Percentiles rank a stretch among this genome's conserved stretches.
Evolutionary conservation across 2,797 vertebrate species (phyloP).

Genomic region (Ceryle rudis): DNA sequence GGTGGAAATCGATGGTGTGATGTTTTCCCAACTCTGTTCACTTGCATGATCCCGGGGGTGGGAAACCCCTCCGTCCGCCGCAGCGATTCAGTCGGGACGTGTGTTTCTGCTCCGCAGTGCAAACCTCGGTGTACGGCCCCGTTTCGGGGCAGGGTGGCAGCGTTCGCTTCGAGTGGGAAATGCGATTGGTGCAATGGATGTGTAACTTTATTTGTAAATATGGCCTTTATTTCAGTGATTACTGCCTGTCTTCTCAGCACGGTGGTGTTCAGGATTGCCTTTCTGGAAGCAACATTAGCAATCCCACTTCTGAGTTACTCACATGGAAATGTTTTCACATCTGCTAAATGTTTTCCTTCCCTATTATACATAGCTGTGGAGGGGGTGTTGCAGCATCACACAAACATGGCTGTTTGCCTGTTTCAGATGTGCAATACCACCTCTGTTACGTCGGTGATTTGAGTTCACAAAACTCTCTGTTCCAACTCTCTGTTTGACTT

Average conservation of each 20-base stretch:
- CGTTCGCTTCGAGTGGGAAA: accelerated
- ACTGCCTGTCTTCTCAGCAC: neutral
- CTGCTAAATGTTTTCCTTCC: neutral
- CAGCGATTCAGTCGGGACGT: accelerated
- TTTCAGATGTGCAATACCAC: neutral
- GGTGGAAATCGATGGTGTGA: neutral
- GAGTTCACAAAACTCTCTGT: neutral
- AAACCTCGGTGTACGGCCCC: accelerated
- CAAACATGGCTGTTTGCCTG: neutral
- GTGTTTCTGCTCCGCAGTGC: accelerated
- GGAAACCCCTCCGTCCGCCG: neutral
- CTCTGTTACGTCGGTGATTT: neutral
- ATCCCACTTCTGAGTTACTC: neutral
- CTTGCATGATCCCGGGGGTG: accelerated
- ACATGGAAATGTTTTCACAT: neutral
- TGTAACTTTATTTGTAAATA: neutral
- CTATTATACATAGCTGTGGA: neutral
- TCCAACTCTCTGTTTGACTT: no score
- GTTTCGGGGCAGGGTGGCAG: neutral
- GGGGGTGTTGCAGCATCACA: neutral
- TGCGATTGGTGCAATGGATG: neutral
- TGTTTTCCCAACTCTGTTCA: accelerated
- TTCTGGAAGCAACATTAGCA: neutral
- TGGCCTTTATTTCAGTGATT: neutral
- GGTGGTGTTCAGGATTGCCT: neutral